phyloP scores from a whole-genome alignment of 2,797 vertebrate genomes.

The Semaprochilodus insignis region DNA sequence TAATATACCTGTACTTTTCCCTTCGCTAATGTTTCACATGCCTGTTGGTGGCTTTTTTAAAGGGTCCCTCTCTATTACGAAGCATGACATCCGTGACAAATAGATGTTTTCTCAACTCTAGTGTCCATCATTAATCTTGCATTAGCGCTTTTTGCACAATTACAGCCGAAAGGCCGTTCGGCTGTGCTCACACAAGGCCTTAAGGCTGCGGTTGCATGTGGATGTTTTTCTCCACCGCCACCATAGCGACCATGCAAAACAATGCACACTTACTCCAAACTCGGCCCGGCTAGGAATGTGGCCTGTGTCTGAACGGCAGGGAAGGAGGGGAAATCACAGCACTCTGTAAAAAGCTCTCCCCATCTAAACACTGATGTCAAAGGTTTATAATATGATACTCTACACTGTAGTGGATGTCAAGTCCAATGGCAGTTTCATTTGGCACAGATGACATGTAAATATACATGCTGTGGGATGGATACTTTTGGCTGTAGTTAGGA shows the following conservation, averaged over 20 bases:
- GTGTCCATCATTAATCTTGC: slow-evolving; percentile 46
- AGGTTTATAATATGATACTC: background rate
- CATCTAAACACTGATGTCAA: slow-evolving; percentile 10
- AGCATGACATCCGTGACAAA: slow-evolving; percentile 65
- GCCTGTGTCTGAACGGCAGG: slow-evolving; percentile 3
- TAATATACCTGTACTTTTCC: slow-evolving; percentile 72
- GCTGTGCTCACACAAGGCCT: slow-evolving; percentile 39
- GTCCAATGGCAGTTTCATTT: background rate
- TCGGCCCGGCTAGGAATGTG: slow-evolving; percentile 29
- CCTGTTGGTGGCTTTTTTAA: slow-evolving; percentile 59
- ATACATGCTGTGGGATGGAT: background rate
- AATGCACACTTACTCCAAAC: slow-evolving; percentile 41
- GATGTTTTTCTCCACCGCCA: slow-evolving; percentile 27
- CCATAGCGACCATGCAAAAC: slow-evolving; percentile 50
- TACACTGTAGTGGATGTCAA: background rate
- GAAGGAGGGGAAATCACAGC: slow-evolving; percentile 25
- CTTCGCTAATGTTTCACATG: slow-evolving; percentile 72
- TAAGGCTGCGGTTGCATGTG: slow-evolving; percentile 25
- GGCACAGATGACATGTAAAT: background rate
- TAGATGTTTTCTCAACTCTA: slow-evolving; percentile 52
- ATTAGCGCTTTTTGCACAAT: slow-evolving; percentile 39
- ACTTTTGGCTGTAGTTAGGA: background rate
- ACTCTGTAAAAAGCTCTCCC: background rate
- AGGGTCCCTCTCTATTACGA: slow-evolving; percentile 69
- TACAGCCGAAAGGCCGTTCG: slow-evolving; percentile 34